A percentile compares a stretch with the other conserved stretches of the same genome.
phyloP scores from a whole-genome alignment of 2,888 invertebrate species.

The Odiellus spinosus region DNA sequence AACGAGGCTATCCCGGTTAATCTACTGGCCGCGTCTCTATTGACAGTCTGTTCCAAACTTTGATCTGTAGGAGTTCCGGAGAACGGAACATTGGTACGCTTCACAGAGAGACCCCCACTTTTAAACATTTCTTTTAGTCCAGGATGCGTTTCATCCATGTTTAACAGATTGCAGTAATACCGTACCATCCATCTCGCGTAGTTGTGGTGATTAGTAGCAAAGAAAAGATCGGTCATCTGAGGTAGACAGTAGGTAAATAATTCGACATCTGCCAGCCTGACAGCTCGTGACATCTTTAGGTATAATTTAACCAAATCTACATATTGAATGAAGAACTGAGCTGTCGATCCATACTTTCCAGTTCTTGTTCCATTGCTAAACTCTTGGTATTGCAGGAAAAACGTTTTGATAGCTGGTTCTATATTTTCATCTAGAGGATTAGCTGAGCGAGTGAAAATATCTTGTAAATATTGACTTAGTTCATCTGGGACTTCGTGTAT shows the following conservation, averaged over 20 bases:
- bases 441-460: no score
- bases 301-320: no score
- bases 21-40: neutral
- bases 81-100: neutral
- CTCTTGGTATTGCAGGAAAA: no score
- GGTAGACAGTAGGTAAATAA: neutral
- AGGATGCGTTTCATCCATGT: neutral
- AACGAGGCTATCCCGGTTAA: neutral
- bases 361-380: no score
- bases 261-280: no score
- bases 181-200: neutral
- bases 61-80: neutral
- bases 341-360: no score
- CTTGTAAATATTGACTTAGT: no score
- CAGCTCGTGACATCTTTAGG: no score
- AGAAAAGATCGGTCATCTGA: neutral
- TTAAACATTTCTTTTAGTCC: neutral
- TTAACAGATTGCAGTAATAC: neutral
- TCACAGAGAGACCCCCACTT: neutral
- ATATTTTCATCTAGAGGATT: no score
- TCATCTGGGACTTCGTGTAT: no score
- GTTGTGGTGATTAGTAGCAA: neutral
- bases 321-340: no score
- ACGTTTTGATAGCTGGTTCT: no score
- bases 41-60: neutral